Percentiles rank a stretch among this genome's conserved stretches.
Evolutionary conservation across 2,888 invertebrate species (phyloP).

Genomic region (Leptinotarsa tumamoca): DNA sequence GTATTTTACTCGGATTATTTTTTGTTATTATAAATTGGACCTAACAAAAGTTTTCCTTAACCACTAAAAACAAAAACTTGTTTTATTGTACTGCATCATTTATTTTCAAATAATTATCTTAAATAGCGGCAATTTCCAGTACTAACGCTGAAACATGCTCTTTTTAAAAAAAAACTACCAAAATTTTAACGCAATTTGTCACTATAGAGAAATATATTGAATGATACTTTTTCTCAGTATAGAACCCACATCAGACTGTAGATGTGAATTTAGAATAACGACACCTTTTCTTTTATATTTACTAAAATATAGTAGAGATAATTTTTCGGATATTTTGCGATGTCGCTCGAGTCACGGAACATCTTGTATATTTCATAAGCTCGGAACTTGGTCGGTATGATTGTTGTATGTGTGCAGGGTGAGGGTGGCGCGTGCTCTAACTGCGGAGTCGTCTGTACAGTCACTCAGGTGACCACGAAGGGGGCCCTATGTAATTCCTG

Average conservation of each 20-base stretch:
- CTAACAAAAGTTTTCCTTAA: background rate
- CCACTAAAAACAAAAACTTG: background rate
- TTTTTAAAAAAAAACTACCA: too few species aligned
- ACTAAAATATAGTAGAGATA: background rate
- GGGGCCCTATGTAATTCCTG: conserved; percentile 87
- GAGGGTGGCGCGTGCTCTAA: conserved; percentile 67
- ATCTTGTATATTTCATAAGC: conserved; percentile 22
- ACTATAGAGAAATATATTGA: too few species aligned
- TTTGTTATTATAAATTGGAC: background rate
- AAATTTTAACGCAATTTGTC: too few species aligned
- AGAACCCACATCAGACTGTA: background rate
- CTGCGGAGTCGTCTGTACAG: conserved; percentile 82
- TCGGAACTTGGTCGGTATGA: conserved; percentile 59
- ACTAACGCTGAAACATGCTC: background rate
- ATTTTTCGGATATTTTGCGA: conserved; percentile 16
- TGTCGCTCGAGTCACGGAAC: conserved; percentile 5
- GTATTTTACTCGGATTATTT: background rate
- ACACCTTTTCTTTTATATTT: background rate
- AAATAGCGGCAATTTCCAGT: background rate
- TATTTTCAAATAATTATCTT: conserved; percentile 5
- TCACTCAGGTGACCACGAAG: conserved; percentile 80
- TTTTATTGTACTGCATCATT: background rate
- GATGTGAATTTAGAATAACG: too few species aligned
- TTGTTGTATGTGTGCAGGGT: conserved; percentile 65
- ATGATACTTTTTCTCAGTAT: too few species aligned